These are phyloP conservation scores for Ctenosaura bakeri DNA, from an alignment of 2,797 vertebrate species.

Conservation along the genomic window DNA sequence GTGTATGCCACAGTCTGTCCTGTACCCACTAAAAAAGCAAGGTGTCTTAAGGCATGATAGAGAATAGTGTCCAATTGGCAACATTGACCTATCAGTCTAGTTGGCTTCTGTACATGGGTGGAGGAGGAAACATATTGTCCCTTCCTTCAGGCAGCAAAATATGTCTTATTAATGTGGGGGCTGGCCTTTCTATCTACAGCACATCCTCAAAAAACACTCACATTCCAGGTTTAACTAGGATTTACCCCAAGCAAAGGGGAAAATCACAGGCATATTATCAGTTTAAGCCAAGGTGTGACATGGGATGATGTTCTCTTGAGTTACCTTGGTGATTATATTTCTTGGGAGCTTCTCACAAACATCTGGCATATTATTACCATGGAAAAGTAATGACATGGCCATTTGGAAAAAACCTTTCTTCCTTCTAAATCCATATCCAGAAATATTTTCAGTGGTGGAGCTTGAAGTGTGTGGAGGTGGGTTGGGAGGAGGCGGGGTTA, in stretches of 20 bases:
- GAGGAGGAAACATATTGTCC: too few relatives aligned
- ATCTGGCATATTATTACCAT: not conserved
- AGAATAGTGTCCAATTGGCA: too few relatives aligned
- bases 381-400: not conserved
- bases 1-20: too few relatives aligned
- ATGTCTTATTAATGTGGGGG: too few relatives aligned
- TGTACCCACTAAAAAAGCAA: too few relatives aligned
- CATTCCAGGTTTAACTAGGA: not conserved
- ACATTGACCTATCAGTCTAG: too few relatives aligned
- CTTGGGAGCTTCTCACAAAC: not conserved
- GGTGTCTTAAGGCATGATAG: too few relatives aligned
- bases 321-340: not conserved
- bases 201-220: not conserved
- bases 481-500: too few relatives aligned
- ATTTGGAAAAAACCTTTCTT: not conserved
- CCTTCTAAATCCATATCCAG: not conserved
- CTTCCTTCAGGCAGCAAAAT: too few relatives aligned
- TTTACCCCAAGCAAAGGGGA: not conserved
- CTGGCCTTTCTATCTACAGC: not conserved
- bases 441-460: not conserved
- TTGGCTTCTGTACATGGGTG: too few relatives aligned
- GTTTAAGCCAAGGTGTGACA: not conserved
- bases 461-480: too few relatives aligned
- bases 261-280: not conserved
- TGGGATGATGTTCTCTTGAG: not conserved